Conservation (phyloP, 2,888 invertebrate species). For the Brachynemurus nebulosus region DNA sequence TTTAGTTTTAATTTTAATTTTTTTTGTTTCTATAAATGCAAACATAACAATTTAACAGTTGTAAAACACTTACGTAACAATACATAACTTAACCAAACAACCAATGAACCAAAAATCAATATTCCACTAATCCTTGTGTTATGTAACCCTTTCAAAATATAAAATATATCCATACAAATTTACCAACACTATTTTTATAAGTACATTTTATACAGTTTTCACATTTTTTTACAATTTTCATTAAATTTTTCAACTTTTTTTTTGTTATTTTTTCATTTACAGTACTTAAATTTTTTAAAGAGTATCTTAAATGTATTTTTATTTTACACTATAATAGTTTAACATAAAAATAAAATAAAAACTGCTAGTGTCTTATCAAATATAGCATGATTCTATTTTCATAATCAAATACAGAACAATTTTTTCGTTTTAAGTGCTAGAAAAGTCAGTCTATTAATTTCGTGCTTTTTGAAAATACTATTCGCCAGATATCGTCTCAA, state of each 20-base stretch:
- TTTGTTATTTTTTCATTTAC: background rate
- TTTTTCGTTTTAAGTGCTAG: too few species aligned
- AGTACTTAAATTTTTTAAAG: too few species aligned
- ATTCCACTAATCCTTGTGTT: conserved; percentile 28
- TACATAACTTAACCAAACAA: conserved; percentile 14
- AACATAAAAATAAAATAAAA: too few species aligned
- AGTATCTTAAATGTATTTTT: too few species aligned
- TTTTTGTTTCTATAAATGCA: too few species aligned
- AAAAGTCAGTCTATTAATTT: too few species aligned
- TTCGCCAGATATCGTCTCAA: too few species aligned
- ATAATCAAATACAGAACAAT: too few species aligned
- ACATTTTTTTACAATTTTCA: background rate
- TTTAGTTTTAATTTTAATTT: background rate
- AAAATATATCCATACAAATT: background rate
- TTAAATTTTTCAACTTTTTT: background rate
- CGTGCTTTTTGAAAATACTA: too few species aligned
- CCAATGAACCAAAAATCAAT: conserved; percentile 16
- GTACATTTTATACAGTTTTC: background rate
- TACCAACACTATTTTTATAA: background rate
- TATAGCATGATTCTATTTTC: too few species aligned
- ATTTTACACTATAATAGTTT: too few species aligned
- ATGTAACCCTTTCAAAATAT: conserved; percentile 21
- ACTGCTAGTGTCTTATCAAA: too few species aligned
- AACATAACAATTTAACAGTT: conserved; percentile 9
- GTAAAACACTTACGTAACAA: conserved; percentile 1